Evolutionary conservation across 2,888 invertebrate genomes (phyloP).

Genomic region (Leucania comma): DNA sequence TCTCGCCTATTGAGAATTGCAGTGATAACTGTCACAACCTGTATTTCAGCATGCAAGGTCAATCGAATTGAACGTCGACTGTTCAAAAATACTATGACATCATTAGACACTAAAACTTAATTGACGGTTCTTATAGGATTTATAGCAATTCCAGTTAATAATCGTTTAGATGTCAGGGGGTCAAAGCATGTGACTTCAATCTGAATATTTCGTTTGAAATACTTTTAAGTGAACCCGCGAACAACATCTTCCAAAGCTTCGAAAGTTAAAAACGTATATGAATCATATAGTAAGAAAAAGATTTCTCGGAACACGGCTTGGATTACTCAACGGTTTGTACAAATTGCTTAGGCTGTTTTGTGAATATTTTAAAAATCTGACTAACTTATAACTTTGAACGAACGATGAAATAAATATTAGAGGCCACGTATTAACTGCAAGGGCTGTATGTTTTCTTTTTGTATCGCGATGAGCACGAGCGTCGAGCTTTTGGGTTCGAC

Average conservation of each 20-base stretch:
- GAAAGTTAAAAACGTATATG: slow-evolving; percentile 29
- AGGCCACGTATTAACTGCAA: too few species aligned
- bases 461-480: too few species aligned
- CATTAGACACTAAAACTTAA: slow-evolving; percentile 63
- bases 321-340: slow-evolving; percentile 48
- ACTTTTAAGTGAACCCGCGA: slow-evolving; percentile 5
- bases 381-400: slow-evolving; percentile 1
- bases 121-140: slow-evolving; percentile 57
- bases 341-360: slow-evolving; percentile 19
- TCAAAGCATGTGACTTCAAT: slow-evolving; percentile 46
- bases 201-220: slow-evolving; percentile 7
- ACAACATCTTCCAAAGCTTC: background rate
- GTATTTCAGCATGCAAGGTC: slow-evolving; percentile 75
- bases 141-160: slow-evolving; percentile 36
- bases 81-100: slow-evolving; percentile 71
- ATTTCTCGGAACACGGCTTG: slow-evolving; percentile 39
- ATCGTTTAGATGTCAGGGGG: slow-evolving; percentile 24
- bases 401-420: background rate
- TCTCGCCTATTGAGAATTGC: slow-evolving; percentile 73
- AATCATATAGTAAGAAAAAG: slow-evolving; percentile 35
- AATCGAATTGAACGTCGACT: slow-evolving; percentile 68
- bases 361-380: slow-evolving; percentile 35
- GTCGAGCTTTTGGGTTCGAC: too few species aligned
- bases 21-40: slow-evolving; percentile 74
- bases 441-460: too few species aligned